phyloP scores from a whole-genome alignment of 2,113 vertebrate genomes.

The Donacobius atricapilla region DNA sequence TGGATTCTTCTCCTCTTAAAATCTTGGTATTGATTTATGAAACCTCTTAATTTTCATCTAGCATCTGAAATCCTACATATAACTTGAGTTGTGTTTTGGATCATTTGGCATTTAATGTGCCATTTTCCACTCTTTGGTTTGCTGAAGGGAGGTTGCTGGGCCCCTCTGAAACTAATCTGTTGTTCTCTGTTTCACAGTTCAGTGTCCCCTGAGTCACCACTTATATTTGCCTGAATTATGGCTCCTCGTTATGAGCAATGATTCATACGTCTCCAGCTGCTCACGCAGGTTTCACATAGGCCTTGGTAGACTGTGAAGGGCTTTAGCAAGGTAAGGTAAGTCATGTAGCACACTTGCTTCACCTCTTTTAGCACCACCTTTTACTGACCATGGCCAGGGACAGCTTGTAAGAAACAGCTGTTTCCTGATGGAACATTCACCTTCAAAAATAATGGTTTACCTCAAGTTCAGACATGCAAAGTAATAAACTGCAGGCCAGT shows the following conservation, averaged over 20 bases:
- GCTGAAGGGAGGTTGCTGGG: not conserved
- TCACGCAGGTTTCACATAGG: not conserved
- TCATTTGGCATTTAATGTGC: not conserved
- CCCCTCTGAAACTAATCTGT: slow-evolving; percentile 32
- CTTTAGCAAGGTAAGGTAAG: not conserved
- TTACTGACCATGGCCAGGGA: not conserved
- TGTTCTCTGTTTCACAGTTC: not conserved
- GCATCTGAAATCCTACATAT: not conserved
- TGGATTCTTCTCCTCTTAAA: not conserved
- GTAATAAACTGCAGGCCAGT: not conserved
- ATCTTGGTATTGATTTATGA: not conserved
- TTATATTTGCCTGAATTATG: not conserved
- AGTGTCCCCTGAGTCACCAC: not conserved
- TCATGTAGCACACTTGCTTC: not conserved
- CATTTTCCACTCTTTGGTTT: not conserved
- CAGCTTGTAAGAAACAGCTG: not conserved
- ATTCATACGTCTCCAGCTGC: slow-evolving; percentile 27
- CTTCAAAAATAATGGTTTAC: not conserved
- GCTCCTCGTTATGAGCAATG: not conserved
- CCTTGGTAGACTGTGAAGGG: not conserved
- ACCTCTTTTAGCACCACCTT: not conserved
- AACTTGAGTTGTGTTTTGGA: not conserved
- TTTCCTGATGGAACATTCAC: not conserved
- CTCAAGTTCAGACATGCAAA: not conserved
- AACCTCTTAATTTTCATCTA: not conserved